These are phyloP conservation scores for Excalfactoria chinensis DNA, from an alignment of 2,113 vertebrate genomes.

Conservation along the genomic window DNA sequence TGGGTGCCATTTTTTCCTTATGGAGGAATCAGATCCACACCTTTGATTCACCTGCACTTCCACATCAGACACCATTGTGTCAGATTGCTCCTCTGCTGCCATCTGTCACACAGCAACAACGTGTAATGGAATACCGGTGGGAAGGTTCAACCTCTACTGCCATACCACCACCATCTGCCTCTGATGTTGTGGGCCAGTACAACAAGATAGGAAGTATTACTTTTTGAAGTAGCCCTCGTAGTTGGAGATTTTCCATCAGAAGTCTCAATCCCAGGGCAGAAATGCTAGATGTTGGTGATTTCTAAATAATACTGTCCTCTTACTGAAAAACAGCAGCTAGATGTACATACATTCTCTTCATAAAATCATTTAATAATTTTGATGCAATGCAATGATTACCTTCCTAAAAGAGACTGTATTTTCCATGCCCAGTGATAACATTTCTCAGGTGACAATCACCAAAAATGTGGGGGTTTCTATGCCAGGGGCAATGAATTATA, in stretches of 20 bases:
- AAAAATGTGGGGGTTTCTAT: not conserved
- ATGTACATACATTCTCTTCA: accelerated
- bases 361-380: not conserved
- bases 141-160: too few species aligned
- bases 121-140: too few species aligned
- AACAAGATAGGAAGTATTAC: not conserved
- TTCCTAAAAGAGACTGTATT: not conserved
- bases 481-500: not conserved
- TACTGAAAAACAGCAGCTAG: not conserved
- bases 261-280: not conserved
- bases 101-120: too few species aligned
- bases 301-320: not conserved
- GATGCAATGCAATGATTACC: not conserved
- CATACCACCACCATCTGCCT: too few species aligned
- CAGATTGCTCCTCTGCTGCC: too few species aligned
- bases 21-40: too few species aligned
- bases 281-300: not conserved
- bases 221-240: not conserved
- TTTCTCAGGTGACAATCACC: not conserved
- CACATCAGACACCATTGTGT: too few species aligned
- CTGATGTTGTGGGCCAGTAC: not conserved
- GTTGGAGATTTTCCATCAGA: not conserved
- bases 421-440: not conserved
- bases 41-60: too few species aligned
- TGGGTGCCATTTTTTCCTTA: too few species aligned